Conservation (phyloP, 2,113 vertebrate species). For the Peucedramus taeniatus region DNA sequence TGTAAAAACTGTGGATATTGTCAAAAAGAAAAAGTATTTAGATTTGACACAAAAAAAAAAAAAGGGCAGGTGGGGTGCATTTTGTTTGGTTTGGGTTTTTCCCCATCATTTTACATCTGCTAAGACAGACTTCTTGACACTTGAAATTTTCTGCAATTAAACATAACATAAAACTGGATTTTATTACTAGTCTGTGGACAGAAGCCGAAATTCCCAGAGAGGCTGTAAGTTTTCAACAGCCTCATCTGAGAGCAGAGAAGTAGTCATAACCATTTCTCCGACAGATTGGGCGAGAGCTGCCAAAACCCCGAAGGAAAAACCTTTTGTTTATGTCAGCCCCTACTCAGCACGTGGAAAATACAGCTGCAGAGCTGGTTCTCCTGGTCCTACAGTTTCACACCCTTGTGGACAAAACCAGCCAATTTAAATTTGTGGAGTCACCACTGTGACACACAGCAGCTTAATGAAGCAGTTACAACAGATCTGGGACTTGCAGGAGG, state of each 20-base stretch:
- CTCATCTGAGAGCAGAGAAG: conserved; percentile 32
- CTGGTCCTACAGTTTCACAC: conserved; percentile 11
- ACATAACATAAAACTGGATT: conserved; percentile 37
- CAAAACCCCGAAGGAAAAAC: not conserved
- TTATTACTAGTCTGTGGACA: conserved; percentile 53
- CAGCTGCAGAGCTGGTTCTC: conserved; percentile 2
- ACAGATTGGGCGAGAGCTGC: conserved; percentile 54
- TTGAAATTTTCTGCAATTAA: conserved; percentile 61
- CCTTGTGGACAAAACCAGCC: not conserved
- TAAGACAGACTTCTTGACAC: conserved; percentile 28
- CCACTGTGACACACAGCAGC: not conserved
- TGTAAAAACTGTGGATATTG: not conserved
- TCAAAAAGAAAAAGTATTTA: not conserved
- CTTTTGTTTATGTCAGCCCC: conserved; percentile 39
- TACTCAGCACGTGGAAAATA: conserved; percentile 2
- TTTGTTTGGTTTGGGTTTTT: not conserved
- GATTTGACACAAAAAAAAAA: not conserved
- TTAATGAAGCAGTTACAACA: not conserved
- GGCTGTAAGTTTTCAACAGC: conserved; percentile 75
- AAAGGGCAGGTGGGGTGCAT: not conserved
- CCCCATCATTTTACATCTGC: not conserved
- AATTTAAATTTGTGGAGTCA: not conserved
- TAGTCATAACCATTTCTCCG: conserved; percentile 68
- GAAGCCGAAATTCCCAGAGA: conserved; percentile 73
- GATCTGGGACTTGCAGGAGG: not conserved